Evolutionary conservation across 2,888 invertebrate species (phyloP), one percentile per base, ranked within the genome.

Genomic region (Atethmia centrago): DNA sequence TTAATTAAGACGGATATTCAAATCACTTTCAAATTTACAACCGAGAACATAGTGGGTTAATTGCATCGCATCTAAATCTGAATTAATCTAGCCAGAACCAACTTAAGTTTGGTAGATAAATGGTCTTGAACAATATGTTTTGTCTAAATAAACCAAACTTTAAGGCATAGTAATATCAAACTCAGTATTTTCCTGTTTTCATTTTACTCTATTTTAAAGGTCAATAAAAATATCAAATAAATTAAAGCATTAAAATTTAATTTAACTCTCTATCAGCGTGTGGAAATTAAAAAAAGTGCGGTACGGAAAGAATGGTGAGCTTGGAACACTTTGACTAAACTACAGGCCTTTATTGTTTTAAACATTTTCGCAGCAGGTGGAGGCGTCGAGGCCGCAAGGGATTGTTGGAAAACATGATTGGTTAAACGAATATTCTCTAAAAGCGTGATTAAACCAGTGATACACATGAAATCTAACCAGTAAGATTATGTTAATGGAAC

Each of bases 1-100:
- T n/a, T n/a, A n/a, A n/a, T n/a, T 5, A 47, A 53, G 77, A 72
- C 40, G 45, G 21, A 67, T 66, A 77, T 63, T 63, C 66, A 72
- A 78, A 77, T 67, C 56, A 61, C 56, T 49, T 49, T 31, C 14
- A 58, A 49, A 49, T 73, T 72, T 49, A 72, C 64, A 68, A 73
- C 49, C 16, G 64, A 53, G 59, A 75, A 71, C 66, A 74, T 55
- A 59, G 66, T 55, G 58, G 70, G 70, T 67, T 74, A 75, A 79
- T 74, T 79, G 67, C 49, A 70, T 75, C 45, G 53, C 74, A 58
- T 77, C 42, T 49, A 61, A 67, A 66, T 65, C 55, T 65, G 45
- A 61, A 73, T 56, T 77, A 69, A 68, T 74, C 42, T 61, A 68
- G 64, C 14, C 68, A 36, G 56, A 62, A 45, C 25, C 49, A 42